Conservation (phyloP, 2,797 vertebrate species). For the Phylloscopus collybita region DNA sequence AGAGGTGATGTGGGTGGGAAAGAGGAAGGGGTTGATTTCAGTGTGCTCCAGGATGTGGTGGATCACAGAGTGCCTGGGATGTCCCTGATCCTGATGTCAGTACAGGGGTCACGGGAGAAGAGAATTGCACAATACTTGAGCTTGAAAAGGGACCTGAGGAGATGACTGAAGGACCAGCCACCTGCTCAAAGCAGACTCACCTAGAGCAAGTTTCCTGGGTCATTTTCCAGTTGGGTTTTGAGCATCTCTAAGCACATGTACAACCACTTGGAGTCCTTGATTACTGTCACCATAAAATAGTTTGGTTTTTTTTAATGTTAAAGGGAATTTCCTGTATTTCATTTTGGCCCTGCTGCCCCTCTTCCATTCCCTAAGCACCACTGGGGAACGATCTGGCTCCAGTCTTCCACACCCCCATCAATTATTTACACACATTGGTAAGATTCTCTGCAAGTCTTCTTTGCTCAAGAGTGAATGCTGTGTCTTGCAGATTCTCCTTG, state of each 20-base stretch:
- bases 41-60: background rate
- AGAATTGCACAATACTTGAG: background rate
- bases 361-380: background rate
- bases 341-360: background rate
- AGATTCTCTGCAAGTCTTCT: background rate
- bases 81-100: background rate
- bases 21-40: background rate
- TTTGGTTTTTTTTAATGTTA: background rate
- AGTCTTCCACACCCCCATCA: background rate
- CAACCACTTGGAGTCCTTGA: background rate
- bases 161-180: accelerated
- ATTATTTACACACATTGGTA: background rate
- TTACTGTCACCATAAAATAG: background rate
- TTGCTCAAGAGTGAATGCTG: background rate
- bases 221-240: background rate
- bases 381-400: background rate
- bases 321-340: background rate
- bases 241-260: background rate
- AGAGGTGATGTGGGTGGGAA: background rate
- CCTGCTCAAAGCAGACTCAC: background rate
- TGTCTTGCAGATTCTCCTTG: background rate
- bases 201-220: background rate
- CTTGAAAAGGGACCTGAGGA: background rate
- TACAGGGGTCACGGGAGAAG: background rate
- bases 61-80: background rate